phyloP scores from a whole-genome alignment of 2,797 vertebrate species.

The Hapalemur alaotrensis region DNA sequence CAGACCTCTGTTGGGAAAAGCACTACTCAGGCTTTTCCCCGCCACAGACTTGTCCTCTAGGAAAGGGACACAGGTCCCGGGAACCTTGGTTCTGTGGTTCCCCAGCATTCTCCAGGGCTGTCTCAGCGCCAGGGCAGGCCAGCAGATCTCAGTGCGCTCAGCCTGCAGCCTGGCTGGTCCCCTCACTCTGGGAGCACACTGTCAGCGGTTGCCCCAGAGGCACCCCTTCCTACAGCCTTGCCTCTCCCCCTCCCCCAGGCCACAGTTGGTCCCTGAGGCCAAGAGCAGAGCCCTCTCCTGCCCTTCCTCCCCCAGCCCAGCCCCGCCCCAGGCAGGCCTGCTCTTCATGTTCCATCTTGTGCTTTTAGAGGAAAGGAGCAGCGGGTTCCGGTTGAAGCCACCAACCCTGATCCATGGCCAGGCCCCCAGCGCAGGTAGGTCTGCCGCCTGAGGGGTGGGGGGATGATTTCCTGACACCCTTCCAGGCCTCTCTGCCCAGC shows the following conservation, averaged over 20 bases:
- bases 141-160: not conserved
- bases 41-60: not conserved
- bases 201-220: not conserved
- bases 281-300: not conserved
- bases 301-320: not conserved
- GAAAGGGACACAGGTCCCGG: not conserved
- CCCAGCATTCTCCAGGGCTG: not conserved
- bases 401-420: slow-evolving; percentile 98
- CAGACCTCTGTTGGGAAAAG: not conserved
- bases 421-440: slow-evolving; percentile 96
- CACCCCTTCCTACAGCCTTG: no score
- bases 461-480: not conserved
- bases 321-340: not conserved
- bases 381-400: slow-evolving; percentile 97
- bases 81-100: no score
- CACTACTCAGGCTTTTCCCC: not conserved
- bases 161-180: not conserved
- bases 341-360: slow-evolving; percentile 52
- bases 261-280: not conserved
- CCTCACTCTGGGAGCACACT: not conserved
- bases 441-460: fast-evolving
- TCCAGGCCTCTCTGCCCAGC: not conserved
- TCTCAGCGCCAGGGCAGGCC: not conserved
- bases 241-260: not conserved
- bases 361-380: slow-evolving; percentile 94